A percentile compares a stretch with the other conserved stretches of the same genome.
Evolutionary conservation across 2,888 invertebrate species (phyloP).

Genomic region (Nomada fucata): DNA sequence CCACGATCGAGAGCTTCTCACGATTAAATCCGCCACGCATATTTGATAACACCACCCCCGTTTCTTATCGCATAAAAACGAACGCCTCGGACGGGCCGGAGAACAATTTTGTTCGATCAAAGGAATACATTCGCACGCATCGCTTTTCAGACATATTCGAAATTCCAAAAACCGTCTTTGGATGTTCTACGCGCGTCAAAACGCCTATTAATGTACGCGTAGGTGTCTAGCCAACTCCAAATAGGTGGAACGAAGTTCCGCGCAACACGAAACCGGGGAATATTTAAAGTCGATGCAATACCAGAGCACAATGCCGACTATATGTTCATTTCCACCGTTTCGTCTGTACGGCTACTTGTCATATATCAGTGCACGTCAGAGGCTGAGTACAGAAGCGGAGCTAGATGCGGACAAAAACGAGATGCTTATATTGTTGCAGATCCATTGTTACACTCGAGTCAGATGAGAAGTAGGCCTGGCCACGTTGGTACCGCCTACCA

Average conservation of each 20-base stretch:
- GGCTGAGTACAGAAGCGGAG: constrained; percentile 44
- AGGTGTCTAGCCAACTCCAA: too few species aligned
- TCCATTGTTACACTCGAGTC: constrained; percentile 77
- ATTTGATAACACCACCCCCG: too few species aligned
- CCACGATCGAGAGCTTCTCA: constrained; percentile 29
- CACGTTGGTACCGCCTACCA: constrained; percentile 80
- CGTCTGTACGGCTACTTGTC: constrained; percentile 32
- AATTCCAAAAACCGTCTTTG: too few species aligned
- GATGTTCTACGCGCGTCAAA: too few species aligned
- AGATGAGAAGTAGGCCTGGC: constrained; percentile 79
- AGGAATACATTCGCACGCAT: too few species aligned
- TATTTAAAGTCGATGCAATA: constrained; percentile 49
- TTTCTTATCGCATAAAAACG: too few species aligned
- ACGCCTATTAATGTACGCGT: too few species aligned
- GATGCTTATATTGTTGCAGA: constrained; percentile 76
- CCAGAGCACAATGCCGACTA: constrained; percentile 16
- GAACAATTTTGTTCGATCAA: too few species aligned
- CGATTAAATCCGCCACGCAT: neutral
- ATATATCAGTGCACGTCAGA: constrained; percentile 59
- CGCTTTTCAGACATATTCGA: too few species aligned
- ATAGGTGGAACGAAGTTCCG: neutral
- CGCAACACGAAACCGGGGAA: constrained; percentile 10
- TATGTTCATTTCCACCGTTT: constrained; percentile 67
- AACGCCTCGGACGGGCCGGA: too few species aligned
- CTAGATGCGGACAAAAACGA: constrained; percentile 55